Conservation (phyloP, 2,888 invertebrate genomes). For the Drosophila fulvimacula region DNA sequence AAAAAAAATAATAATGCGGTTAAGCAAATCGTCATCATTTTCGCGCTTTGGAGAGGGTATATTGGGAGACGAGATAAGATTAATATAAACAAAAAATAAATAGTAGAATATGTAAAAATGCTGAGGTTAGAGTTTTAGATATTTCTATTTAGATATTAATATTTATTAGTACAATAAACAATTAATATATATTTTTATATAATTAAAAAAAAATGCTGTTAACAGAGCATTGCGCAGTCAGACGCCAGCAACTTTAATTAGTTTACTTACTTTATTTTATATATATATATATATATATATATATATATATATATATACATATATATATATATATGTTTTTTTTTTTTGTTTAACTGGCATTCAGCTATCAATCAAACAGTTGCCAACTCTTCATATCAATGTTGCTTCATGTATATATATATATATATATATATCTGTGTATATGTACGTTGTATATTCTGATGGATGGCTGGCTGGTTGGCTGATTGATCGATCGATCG, state of each 20-base stretch:
- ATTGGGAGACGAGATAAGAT: background rate
- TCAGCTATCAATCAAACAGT: constrained; percentile 68
- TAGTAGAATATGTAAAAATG: background rate
- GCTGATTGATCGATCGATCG: constrained; percentile 75
- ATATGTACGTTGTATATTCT: constrained; percentile 39
- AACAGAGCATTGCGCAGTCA: constrained; percentile 11
- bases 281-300: constrained; percentile 3
- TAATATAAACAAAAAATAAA: too few relatives aligned
- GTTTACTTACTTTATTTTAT: constrained; percentile 1
- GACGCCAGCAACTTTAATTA: background rate
- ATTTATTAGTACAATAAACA: background rate
- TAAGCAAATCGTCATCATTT: constrained; percentile 52
- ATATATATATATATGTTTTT: constrained; percentile 3
- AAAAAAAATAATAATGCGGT: constrained; percentile 43
- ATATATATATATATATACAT: constrained; percentile 2
- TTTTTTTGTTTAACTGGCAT: constrained; percentile 25
- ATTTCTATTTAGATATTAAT: background rate
- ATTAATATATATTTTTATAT: background rate
- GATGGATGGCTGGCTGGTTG: constrained; percentile 74
- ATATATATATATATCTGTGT: constrained; percentile 19
- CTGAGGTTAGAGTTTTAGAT: background rate
- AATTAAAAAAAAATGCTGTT: fast-evolving
- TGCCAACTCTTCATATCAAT: constrained; percentile 29
- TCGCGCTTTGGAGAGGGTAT: background rate
- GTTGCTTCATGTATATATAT: constrained; percentile 2